Conservation (phyloP, 2,888 invertebrate species). For the Resseliella maxima region DNA sequence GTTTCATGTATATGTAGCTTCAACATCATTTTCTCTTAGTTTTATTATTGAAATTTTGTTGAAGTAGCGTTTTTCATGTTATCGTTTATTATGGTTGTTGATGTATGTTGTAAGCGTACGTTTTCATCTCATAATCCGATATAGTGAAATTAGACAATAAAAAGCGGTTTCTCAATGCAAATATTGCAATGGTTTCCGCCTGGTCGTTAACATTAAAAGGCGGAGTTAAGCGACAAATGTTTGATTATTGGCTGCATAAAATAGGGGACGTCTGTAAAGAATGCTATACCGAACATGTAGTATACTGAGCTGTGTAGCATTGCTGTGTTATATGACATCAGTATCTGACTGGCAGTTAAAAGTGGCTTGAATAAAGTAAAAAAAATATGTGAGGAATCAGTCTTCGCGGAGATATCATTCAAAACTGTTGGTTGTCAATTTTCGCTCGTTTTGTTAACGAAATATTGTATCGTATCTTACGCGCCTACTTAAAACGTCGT, state of each 20-base stretch:
- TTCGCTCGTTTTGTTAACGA: background rate
- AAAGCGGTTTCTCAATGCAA: constrained; percentile 51
- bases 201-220: constrained; percentile 45
- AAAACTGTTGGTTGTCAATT: constrained; percentile 57
- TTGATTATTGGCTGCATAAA: constrained; percentile 51
- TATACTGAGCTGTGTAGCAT: background rate
- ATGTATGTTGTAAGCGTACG: constrained; percentile 30
- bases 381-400: constrained; percentile 58
- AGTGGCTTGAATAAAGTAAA: background rate
- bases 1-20: background rate
- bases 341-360: constrained; percentile 4
- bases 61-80: constrained; percentile 22
- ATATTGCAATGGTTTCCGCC: constrained; percentile 14
- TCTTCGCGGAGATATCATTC: constrained; percentile 59
- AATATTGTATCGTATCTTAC: background rate
- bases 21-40: background rate
- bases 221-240: constrained; percentile 26
- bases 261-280: constrained; percentile 24
- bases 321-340: background rate
- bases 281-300: background rate
- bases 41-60: background rate
- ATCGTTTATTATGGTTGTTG: constrained; percentile 45
- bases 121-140: constrained; percentile 48
- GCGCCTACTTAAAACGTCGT: no score
- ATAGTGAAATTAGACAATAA: constrained; percentile 51